These are phyloP conservation scores for Mormyrus proboscirostris DNA, from an alignment of 2,797 vertebrate genomes.

Conservation along the genomic window DNA sequence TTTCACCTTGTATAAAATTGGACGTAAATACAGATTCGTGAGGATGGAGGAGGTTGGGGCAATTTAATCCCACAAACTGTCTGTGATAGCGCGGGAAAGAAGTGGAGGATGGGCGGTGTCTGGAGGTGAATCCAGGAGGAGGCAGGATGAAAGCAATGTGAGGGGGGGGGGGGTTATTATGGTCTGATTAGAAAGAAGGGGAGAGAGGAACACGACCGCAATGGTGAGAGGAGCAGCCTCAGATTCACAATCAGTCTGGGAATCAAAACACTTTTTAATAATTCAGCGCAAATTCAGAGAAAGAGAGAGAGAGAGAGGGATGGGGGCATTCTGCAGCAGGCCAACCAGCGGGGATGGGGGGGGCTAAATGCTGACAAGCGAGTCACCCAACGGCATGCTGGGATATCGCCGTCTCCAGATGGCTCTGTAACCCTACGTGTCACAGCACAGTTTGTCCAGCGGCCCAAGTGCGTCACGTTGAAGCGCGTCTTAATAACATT, in stretches of 20 bases:
- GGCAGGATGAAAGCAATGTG: constrained; percentile 10
- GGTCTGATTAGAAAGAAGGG: neutral
- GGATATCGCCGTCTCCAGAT: neutral
- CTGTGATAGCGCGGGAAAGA: constrained; percentile 5
- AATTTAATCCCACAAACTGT: neutral
- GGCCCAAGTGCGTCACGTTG: neutral
- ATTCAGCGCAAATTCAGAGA: constrained; percentile 61
- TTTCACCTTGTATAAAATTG: neutral
- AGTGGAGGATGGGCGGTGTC: neutral
- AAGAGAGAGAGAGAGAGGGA: constrained; percentile 46
- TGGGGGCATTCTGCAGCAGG: constrained; percentile 31
- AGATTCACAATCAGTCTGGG: constrained; percentile 52
- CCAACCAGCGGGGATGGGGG: neutral
- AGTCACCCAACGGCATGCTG: neutral
- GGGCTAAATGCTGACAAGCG: neutral
- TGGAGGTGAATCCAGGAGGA: neutral
- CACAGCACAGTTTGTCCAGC: neutral
- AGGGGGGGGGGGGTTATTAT: neutral
- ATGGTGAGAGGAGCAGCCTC: constrained; percentile 43
- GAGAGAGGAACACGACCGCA: neutral
- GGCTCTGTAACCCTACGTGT: neutral
- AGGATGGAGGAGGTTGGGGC: neutral
- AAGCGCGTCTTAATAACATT: neutral
- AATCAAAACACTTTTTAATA: constrained; percentile 66
- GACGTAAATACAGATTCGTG: neutral